Base-by-base conservation (phyloP, 2,888 invertebrate species). In the Caenorhabditis angaria region DNA sequence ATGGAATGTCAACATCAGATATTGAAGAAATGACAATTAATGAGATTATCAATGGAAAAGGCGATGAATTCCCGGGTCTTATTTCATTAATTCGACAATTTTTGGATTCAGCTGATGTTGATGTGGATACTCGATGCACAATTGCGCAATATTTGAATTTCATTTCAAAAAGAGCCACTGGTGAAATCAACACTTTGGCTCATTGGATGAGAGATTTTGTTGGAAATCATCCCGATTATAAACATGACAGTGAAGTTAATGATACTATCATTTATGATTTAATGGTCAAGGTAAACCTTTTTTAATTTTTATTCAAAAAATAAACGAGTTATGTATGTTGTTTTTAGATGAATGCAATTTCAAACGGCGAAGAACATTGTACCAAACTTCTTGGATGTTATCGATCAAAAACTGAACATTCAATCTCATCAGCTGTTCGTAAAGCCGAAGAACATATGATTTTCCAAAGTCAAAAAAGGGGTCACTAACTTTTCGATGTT, bases 21-120 rank as follows among this genome's bases (percentile, higher is more conserved):
- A 88, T 88, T 69, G 91, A 91, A 0, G 91, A 92, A 83, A 93
- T 97, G 92, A 93, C 93, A n/a, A 91, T 97, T 78, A 92, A 95
- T 88, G 95, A 99, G 89, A 97, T 99, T 85, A 93, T 99, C 83
- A 97, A 97, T 88, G 99, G 97, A 87, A 80, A 94, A 93, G 92
- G 92, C 70, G 93, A 93, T 67, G 92, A 92, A 71, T 99, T 97
- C 90, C 95, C 96, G 27, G 99, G 99, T 0, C 90, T 99, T 83
- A 92, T 97, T 79, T 94, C 96, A 3, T 90, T 99, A 82, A 94
- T 99, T 74, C 93, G 94, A 88, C 94, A 93, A 84, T 99, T 95
- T 89, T 90, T 99, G 83, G 93, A 93, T 79, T 93, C 93, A 70
- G 94, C 97, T 92, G 97, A 99, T 88, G 94, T 97, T 59, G 99